These are phyloP conservation scores for Chromoteleia sp. DNA, from an alignment of 2,888 invertebrate genomes.

Conservation along the genomic window DNA sequence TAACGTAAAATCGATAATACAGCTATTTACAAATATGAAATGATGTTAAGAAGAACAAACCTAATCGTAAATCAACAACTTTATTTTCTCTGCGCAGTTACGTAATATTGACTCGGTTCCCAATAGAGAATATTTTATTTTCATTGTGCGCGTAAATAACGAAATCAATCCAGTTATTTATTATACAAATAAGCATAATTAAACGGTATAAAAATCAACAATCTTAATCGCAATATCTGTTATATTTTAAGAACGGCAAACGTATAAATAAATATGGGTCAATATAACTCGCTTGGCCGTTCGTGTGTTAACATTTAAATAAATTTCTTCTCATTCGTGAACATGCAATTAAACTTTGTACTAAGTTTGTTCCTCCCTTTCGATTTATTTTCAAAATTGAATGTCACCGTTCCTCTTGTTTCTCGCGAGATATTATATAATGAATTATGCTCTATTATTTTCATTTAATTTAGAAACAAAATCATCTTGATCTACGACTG, in stretches of 20 bases:
- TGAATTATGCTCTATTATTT: no score
- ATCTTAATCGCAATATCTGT: constrained; percentile 4
- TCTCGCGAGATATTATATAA: background rate
- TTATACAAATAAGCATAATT: constrained; percentile 6
- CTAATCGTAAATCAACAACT: constrained; percentile 28
- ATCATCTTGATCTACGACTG: no score
- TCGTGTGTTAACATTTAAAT: constrained; percentile 26
- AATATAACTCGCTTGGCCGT: constrained; percentile 24
- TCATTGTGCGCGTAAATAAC: constrained; percentile 5
- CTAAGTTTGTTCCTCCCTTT: background rate
- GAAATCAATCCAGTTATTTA: constrained; percentile 14
- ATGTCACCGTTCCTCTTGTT: background rate
- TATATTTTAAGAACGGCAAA: constrained; percentile 18
- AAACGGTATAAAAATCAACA: background rate
- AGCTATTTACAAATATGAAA: no score
- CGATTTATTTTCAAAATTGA: background rate
- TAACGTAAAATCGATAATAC: no score
- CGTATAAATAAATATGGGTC: constrained; percentile 41
- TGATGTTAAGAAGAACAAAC: constrained; percentile 6
- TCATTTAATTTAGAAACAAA: no score
- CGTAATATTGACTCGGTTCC: constrained; percentile 26
- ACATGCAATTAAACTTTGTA: constrained; percentile 9
- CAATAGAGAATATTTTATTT: constrained; percentile 1
- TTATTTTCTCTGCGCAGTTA: constrained; percentile 29
- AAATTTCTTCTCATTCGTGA: constrained; percentile 24